These are phyloP conservation scores for Zaprionus obscuricornis DNA, from an alignment of 2,888 invertebrate genomes.

Conservation along the genomic window DNA sequence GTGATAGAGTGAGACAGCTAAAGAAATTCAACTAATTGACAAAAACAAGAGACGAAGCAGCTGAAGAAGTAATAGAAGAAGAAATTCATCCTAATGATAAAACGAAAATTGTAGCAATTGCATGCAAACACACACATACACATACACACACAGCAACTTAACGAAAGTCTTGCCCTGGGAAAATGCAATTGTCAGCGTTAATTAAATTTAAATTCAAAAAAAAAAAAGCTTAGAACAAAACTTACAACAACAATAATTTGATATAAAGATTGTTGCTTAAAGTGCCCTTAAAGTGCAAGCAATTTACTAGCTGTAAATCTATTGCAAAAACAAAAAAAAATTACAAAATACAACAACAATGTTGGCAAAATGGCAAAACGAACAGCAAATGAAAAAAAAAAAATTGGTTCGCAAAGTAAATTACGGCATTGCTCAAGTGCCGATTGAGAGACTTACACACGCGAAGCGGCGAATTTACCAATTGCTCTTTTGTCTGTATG, in stretches of 20 bases:
- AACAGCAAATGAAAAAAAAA: slow-evolving; percentile 1
- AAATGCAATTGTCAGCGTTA: slow-evolving; percentile 54
- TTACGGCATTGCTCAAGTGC: slow-evolving; percentile 66
- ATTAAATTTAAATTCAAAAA: slow-evolving; percentile 48
- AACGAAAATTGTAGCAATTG: slow-evolving; percentile 45
- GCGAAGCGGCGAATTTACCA: slow-evolving; percentile 44
- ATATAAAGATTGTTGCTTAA: slow-evolving; percentile 15
- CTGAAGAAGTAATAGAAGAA: too few species aligned
- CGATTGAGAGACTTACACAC: slow-evolving; percentile 55
- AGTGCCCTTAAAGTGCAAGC: slow-evolving; percentile 34
- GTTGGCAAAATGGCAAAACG: slow-evolving; percentile 4
- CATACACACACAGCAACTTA: slow-evolving; percentile 1
- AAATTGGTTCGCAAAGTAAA: slow-evolving; percentile 60
- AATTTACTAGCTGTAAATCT: slow-evolving; percentile 43
- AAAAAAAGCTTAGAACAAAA: slow-evolving; percentile 32
- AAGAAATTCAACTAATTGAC: slow-evolving; percentile 44
- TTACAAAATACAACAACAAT: slow-evolving; percentile 12
- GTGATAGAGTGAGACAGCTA: neutral
- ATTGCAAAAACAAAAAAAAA: slow-evolving; percentile 27
- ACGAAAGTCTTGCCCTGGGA: slow-evolving; percentile 26
- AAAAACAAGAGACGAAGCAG: slow-evolving; percentile 18
- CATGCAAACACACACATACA: slow-evolving; percentile 9
- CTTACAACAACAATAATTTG: slow-evolving; percentile 26
- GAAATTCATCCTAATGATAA: slow-evolving; percentile 46
- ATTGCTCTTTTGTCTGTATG: too few species aligned